Conservation (phyloP, 2,797 vertebrate genomes). For the Psittacula derbiana region DNA sequence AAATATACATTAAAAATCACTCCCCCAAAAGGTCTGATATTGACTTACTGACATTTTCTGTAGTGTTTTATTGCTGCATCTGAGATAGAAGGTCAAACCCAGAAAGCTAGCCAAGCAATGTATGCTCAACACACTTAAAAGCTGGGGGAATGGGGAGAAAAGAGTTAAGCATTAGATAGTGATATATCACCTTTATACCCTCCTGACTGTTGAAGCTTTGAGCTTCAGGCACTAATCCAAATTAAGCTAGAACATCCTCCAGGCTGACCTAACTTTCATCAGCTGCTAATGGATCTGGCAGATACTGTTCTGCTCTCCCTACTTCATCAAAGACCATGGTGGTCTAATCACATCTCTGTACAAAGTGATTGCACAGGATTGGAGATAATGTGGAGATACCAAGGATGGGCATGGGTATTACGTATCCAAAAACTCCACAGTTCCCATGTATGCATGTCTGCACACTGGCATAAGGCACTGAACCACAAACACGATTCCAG, state of each 20-base stretch:
- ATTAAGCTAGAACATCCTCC: background rate
- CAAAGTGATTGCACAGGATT: background rate
- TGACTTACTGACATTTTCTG: background rate
- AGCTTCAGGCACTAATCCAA: background rate
- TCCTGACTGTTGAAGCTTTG: background rate
- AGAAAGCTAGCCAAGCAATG: background rate
- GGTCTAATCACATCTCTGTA: background rate
- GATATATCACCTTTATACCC: background rate
- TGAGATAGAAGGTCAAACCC: background rate
- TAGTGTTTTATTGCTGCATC: background rate
- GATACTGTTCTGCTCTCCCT: background rate
- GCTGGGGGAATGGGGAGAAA: fast-evolving
- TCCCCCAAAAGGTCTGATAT: background rate
- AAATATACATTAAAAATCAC: background rate
- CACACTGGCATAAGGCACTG: background rate
- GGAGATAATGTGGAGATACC: background rate
- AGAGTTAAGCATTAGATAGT: background rate
- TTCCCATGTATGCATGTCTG: background rate
- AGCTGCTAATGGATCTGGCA: background rate
- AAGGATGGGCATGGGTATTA: fast-evolving
- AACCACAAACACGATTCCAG: background rate
- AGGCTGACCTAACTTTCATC: background rate
- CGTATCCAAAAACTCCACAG: background rate
- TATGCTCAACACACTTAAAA: background rate
- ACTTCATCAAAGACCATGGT: background rate